Percentiles rank a stretch among this genome's conserved stretches.
phyloP scores from a whole-genome alignment of 1,140 invertebrate species.

The Heterodera carotae region DNA sequence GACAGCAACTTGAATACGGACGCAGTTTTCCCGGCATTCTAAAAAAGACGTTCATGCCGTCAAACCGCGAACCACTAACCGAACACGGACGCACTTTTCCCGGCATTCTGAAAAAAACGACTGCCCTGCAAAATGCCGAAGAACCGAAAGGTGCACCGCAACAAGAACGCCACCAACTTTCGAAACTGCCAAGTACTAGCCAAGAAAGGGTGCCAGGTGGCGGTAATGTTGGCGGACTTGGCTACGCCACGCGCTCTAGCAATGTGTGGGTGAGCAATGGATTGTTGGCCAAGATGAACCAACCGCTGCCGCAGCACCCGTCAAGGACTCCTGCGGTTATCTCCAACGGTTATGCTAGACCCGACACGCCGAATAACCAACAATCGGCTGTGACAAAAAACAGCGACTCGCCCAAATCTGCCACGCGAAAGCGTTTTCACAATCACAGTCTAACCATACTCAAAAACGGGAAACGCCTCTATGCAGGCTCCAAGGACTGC shows the following conservation, averaged over 20 bases:
- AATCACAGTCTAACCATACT: slow-evolving; percentile 37
- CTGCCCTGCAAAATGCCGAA: not conserved
- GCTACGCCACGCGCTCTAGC: not conserved
- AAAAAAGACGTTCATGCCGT: slow-evolving; percentile 24
- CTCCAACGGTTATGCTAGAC: no score
- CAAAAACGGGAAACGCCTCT: slow-evolving; percentile 45
- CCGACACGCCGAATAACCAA: not conserved
- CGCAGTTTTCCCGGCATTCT: slow-evolving; percentile 18
- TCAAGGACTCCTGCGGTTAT: not conserved
- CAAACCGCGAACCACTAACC: slow-evolving; percentile 41
- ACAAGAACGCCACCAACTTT: not conserved
- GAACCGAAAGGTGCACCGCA: not conserved
- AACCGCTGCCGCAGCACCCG: not conserved
- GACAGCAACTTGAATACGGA: slow-evolving; percentile 38
- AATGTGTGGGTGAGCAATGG: not conserved
- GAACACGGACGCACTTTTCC: slow-evolving; percentile 30
- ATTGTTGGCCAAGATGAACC: not conserved
- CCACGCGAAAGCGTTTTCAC: slow-evolving; percentile 18
- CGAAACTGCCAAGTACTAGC: not conserved
- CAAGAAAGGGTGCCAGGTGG: not conserved
- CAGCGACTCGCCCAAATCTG: not conserved
- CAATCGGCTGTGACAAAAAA: not conserved
- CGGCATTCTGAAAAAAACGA: not conserved
- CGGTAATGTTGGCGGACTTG: not conserved
- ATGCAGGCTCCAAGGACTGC: slow-evolving; percentile 47